Conservation (phyloP, 2,797 vertebrate species). For the Eremophila alpestris region DNA sequence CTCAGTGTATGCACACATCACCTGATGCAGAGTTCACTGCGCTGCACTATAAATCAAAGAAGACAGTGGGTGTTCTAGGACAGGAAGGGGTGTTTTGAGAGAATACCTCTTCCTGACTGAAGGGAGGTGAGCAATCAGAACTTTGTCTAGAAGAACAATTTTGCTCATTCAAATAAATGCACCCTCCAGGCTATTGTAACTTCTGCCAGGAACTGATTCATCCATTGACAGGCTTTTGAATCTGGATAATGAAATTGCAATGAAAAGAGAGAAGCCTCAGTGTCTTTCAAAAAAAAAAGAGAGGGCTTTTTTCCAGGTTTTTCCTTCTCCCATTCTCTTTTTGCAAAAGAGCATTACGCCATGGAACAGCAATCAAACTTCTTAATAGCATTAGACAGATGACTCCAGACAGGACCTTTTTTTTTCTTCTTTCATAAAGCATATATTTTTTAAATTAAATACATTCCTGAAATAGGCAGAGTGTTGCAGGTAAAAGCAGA, state of each 20-base stretch:
- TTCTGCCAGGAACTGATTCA: slow-evolving; percentile 34
- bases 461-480: neutral
- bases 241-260: neutral
- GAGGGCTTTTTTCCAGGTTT: neutral
- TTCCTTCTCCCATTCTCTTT: neutral
- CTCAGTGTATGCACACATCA: too few relatives aligned
- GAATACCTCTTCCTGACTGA: neutral
- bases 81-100: neutral
- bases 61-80: neutral
- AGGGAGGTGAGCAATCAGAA: neutral
- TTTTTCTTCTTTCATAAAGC: neutral
- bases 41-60: neutral
- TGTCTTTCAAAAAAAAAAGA: neutral
- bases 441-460: neutral
- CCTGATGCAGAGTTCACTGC: neutral
- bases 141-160: neutral
- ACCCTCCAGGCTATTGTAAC: neutral
- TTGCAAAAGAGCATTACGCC: neutral
- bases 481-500: neutral
- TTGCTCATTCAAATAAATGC: neutral
- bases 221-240: neutral
- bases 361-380: neutral
- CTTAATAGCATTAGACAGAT: neutral
- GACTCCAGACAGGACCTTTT: accelerated
- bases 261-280: neutral